Base-by-base conservation (phyloP, 2,888 invertebrate genomes). In the Epinotia demarniana region DNA sequence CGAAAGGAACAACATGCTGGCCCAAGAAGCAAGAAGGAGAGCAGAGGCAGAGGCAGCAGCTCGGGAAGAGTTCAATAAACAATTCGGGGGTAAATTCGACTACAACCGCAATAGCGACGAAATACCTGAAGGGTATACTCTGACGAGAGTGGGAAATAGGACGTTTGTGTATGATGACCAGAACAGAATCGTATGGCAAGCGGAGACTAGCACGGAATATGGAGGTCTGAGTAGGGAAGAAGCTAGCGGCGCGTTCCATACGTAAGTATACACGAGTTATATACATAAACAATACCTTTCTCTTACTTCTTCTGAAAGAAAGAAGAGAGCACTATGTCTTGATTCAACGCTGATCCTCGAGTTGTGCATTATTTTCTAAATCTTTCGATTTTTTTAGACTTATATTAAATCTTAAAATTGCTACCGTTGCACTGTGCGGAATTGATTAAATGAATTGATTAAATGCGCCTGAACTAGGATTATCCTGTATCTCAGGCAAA, bases 191-290 rank as follows among this genome's bases (percentile, higher is more conserved):
- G 85, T 91, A 43, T 93, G 94, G 0, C 88, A 93, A 80, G 87
- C 91, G 3, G 95, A 95, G 80, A 90, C 89, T 0, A 95, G 95
- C 78, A 95, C 95, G 0, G 95, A 95, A 77, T 94, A 92, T 78
- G 90, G 88, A 53, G 86, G 86, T 12, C 82, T 93, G 74, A 94
- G 92, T 23, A 92, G 89, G 39, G 93, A 93, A 80, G 92, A 93
- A 85, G 85, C 87, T 79, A 93, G 92, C 58, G 92, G 93, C 80
- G 92, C 92, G 27, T 94, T 92, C 76, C 90, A 91, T 80, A 84
- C 83, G 94, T 94, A 85, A 90, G 91, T 89, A 16, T 46, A 16
- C 53, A n/a, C 6, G 53, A n/a, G 53, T 8, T 53, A 4, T 16
- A 5, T 5, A 46, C 11, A 13, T 12, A 49, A 8, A n/a, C 9